Evolutionary conservation across 2,797 vertebrate species (phyloP), one percentile per base, ranked within the genome.

Genomic region (Pseudotriccus pelzelni): DNA sequence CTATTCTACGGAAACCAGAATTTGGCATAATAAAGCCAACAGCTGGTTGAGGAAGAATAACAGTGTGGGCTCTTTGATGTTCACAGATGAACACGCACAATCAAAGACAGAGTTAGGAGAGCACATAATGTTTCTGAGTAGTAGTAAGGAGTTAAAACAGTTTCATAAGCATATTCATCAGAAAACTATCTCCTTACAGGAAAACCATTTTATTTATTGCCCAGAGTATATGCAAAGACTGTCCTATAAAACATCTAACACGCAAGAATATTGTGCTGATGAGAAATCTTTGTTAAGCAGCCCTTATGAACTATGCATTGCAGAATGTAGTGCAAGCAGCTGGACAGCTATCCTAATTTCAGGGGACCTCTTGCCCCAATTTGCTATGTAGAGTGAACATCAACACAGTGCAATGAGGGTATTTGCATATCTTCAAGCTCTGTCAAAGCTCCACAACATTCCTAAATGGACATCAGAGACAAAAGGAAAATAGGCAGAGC

Each of bases 1-100:
- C 47, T 89, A 47, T 81, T 41, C 36, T 60, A 73, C 0, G 0
- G 50, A 89, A 94, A 55, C 13, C 34, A 89, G 66, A 84, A 85
- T 89, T 78, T 78, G 75, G 56, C 69, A 83, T 80, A 72, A 90
- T 79, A 92, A 92, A 94, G 46, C 62, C 55, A 92, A 55, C 28
- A 87, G 39, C 70, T 89, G 75, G 55, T 21, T 85, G 53, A 87
- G 32, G 72, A 91, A 80, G 60, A 87, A 46, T 39, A 72, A 23
- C 62, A 50, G 36, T 55, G 62, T 49, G 69, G 25, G 59, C 14
- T 84, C 3, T 87, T 85, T 52, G 32, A 66, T 78, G 19, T 66
- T 91, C 12, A 10, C 75, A 75, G 64, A 53, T 10, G 22, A 92
- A 72, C 3, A 4, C 1, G 3, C 46, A 73, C 36, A 74, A 25